phyloP scores from a whole-genome alignment of 2,797 vertebrate genomes.

The Crocodylus rhombifer region DNA sequence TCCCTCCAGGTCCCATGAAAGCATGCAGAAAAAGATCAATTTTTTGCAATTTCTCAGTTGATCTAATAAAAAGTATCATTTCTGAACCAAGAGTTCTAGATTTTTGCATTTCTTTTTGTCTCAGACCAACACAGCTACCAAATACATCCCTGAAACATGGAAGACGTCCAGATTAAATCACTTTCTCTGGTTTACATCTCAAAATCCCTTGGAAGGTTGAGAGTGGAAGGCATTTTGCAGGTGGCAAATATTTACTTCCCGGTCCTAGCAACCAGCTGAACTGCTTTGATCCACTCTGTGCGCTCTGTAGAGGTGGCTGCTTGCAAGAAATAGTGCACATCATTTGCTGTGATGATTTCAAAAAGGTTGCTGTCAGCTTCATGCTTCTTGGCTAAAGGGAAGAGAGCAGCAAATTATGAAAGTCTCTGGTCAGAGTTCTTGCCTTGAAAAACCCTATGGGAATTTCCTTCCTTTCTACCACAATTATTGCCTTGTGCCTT shows the following conservation, averaged over 20 bases:
- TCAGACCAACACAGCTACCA: no score
- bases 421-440: background rate
- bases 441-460: background rate
- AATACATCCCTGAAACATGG: background rate
- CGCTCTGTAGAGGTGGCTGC: conserved; percentile 90
- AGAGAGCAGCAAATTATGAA: background rate
- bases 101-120: no score
- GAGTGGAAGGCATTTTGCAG: background rate
- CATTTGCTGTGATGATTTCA: conserved; percentile 96
- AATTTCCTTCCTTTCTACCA: background rate
- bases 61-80: no score
- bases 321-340: conserved; percentile 93
- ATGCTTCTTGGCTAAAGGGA: conserved; percentile 86
- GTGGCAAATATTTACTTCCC: conserved; percentile 86
- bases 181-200: background rate
- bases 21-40: no score
- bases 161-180: background rate
- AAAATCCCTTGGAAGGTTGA: background rate
- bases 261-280: conserved; percentile 90
- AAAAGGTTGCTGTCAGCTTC: conserved; percentile 92
- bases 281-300: conserved; percentile 94
- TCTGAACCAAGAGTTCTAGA: no score
- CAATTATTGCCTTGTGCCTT: background rate
- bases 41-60: no score
- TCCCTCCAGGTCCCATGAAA: no score